Evolutionary conservation across 1,140 invertebrate genomes (phyloP), one percentile per base, ranked within the genome.

Genomic region (Alviniconcha marisindica): DNA sequence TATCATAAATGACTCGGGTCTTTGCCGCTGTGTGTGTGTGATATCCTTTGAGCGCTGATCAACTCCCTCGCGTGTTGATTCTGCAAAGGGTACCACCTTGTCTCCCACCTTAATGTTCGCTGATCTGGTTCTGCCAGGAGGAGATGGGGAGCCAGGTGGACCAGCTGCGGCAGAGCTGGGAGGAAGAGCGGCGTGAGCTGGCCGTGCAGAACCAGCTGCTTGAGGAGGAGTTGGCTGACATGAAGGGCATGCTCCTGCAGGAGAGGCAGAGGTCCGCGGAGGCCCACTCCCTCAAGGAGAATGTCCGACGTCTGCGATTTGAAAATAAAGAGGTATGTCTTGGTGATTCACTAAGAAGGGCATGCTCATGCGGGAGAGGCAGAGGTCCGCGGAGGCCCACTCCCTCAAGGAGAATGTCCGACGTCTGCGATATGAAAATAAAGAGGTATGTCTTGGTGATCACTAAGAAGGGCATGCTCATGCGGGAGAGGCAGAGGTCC

Each of bases 121-220:
- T n/a, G n/a, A n/a, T n/a, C n/a, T n/a, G n/a, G n/a, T 74, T 42
- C 15, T 40, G 12, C 3, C 76, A 77, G 76, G 42, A 56, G 24
- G 76, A 56, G 51, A 54, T 54, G 42, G 42, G 76, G 3, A 44
- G 12, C 21, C 63, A 69, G 24, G 31, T 81, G 7, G 63, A 81
- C 15, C 56, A 81, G 33, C 63, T 81, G 15, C 60, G 40, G n/a
- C 60, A 71, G 63, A 54, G 66, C 44, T 56, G 76, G 76, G 76
- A 77, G 31, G 44, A 77, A 21, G 76, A 77, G 42, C 44, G 42
- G 3, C 42, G 33, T 5, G 51, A 77, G 76, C 44, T 77, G 42
- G 31, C 36, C 15, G 76, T 77, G 14, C 42, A 56, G 51, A 77
- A 77, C 51, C 24, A 54, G 42, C 76, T 54, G 31, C 31, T 77